phyloP scores from a whole-genome alignment of 2,888 invertebrate species.

The Hedya salicella region DNA sequence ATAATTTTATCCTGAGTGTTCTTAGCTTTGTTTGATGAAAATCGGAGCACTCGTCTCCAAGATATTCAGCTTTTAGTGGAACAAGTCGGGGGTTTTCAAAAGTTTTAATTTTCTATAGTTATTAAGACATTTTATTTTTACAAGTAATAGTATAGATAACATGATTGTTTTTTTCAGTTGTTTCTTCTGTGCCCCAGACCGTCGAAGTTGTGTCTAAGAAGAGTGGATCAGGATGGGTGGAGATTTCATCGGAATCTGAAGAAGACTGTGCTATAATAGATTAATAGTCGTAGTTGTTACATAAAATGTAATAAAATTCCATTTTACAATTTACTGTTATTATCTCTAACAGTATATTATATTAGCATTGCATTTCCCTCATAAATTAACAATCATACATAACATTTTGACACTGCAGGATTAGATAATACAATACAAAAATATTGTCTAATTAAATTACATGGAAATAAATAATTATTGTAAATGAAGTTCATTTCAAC shows the following conservation, averaged over 20 bases:
- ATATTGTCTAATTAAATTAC: constrained; percentile 47
- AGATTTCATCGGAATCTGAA: constrained; percentile 79
- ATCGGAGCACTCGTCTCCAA: too few species aligned
- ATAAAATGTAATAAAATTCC: constrained; percentile 76
- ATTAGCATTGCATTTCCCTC: constrained; percentile 64
- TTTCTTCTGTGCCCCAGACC: constrained; percentile 67
- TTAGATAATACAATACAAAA: constrained; percentile 47
- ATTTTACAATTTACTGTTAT: constrained; percentile 69
- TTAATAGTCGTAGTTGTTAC: constrained; percentile 55
- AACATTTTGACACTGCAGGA: constrained; percentile 57
- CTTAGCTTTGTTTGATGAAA: too few species aligned
- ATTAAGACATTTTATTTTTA: too few species aligned
- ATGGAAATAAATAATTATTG: constrained; percentile 54
- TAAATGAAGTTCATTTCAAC: constrained; percentile 45
- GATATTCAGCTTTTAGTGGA: too few species aligned
- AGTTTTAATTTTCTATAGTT: too few species aligned
- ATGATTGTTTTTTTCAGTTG: too few species aligned
- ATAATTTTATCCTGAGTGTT: too few species aligned
- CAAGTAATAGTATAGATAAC: too few species aligned
- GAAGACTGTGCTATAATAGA: constrained; percentile 60
- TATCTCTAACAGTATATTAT: constrained; percentile 65
- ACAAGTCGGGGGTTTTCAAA: too few species aligned
- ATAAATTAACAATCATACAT: constrained; percentile 61
- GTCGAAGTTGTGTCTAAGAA: constrained; percentile 70
- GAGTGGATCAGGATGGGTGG: constrained; percentile 74